These are phyloP conservation scores for Grammomys surdaster DNA, from an alignment of 2,113 vertebrate genomes.

Conservation along the genomic window DNA sequence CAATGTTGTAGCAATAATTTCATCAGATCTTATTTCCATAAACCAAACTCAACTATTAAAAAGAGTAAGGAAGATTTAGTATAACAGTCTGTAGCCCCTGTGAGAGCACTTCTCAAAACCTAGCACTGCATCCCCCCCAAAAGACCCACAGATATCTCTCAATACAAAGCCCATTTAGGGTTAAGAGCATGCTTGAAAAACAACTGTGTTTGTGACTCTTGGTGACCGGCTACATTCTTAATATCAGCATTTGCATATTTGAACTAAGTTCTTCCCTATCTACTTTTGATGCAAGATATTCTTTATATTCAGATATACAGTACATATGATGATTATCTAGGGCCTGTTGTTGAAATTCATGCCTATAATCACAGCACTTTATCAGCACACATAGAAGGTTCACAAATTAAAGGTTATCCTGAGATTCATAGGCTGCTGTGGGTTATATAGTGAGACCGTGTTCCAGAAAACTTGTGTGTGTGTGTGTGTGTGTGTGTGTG, in stretches of 20 bases:
- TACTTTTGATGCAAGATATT: neutral
- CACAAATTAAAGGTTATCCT: neutral
- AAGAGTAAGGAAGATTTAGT: neutral
- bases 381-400: neutral
- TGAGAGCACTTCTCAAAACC: neutral
- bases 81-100: neutral
- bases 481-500: neutral
- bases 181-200: neutral
- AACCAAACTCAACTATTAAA: neutral
- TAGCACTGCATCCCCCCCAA: neutral
- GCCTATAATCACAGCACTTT: neutral
- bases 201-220: neutral
- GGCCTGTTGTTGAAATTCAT: neutral
- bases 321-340: neutral
- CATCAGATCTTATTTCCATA: neutral
- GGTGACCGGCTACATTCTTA: neutral
- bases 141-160: neutral
- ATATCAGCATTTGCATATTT: neutral
- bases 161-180: neutral
- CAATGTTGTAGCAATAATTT: neutral
- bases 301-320: neutral
- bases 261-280: neutral
- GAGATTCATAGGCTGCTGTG: no score
- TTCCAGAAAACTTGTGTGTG: neutral
- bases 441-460: neutral